These are phyloP conservation scores for Ennomos erosarius DNA, from an alignment of 2,888 invertebrate genomes.

Conservation along the genomic window DNA sequence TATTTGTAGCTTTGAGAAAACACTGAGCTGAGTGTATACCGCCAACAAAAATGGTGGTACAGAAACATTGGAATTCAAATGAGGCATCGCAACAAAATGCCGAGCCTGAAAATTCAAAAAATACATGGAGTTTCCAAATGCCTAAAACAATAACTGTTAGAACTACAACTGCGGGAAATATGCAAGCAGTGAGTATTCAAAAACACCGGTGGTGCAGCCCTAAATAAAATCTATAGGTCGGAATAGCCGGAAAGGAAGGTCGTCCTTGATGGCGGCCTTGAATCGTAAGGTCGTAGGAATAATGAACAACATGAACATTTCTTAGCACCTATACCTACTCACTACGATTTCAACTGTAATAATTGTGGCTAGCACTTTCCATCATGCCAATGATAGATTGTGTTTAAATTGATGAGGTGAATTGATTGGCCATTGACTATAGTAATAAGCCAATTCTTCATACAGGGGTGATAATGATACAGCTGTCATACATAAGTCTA, in stretches of 20 bases:
- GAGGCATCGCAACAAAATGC: conserved; percentile 65
- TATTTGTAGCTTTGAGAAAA: conserved; percentile 35
- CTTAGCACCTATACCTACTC: too few species aligned
- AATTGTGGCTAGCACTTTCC: too few species aligned
- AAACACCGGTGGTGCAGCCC: conserved; percentile 12
- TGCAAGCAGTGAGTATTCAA: conserved; percentile 65
- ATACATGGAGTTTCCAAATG: conserved; percentile 72
- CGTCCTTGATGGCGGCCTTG: conserved; percentile 35
- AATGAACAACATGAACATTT: too few species aligned
- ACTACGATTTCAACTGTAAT: too few species aligned
- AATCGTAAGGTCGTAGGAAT: conserved; percentile 33
- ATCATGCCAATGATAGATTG: too few species aligned
- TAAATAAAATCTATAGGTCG: too few species aligned
- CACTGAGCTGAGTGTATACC: conserved; percentile 25
- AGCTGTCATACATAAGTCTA: too few species aligned
- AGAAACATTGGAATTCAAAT: conserved; percentile 72
- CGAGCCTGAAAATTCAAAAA: conserved; percentile 56
- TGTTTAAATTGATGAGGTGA: too few species aligned
- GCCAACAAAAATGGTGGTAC: conserved; percentile 71
- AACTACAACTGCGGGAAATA: conserved; percentile 56
- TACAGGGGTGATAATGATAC: too few species aligned
- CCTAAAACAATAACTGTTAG: conserved; percentile 67
- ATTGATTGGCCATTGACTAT: too few species aligned
- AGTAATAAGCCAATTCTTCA: too few species aligned
- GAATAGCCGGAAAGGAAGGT: conserved; percentile 31